A percentile compares a stretch with the other conserved stretches of the same genome.
These are phyloP conservation scores for Brevimyrus niger DNA, from an alignment of 2,113 vertebrate genomes.

Conservation along the genomic window DNA sequence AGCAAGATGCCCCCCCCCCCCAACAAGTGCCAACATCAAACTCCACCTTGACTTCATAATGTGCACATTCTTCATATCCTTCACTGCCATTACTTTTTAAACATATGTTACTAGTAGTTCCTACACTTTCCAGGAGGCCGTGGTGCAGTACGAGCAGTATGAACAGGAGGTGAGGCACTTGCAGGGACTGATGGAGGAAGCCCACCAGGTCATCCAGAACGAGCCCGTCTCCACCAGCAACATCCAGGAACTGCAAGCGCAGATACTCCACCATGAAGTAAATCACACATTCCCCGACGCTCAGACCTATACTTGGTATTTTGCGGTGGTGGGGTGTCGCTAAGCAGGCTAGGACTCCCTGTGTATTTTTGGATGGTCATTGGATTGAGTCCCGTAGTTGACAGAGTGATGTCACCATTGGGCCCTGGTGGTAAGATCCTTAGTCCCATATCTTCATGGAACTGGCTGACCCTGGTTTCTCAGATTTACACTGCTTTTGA, in stretches of 20 bases:
- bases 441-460: neutral
- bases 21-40: neutral
- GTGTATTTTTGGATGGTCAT: neutral
- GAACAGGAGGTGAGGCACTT: slow-evolving; percentile 90
- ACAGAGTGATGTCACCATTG: neutral
- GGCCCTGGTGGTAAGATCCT: neutral
- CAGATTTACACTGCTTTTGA: neutral
- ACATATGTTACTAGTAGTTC: neutral
- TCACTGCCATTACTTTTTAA: neutral
- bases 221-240: slow-evolving; percentile 77
- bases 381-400: neutral
- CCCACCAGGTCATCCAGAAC: slow-evolving; percentile 81
- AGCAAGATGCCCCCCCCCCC: too few species aligned
- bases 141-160: slow-evolving; percentile 91
- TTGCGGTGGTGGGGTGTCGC: neutral
- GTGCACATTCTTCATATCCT: neutral
- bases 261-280: slow-evolving; percentile 91
- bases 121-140: slow-evolving; percentile 71
- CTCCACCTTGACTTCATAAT: neutral
- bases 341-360: neutral
- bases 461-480: neutral
- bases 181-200: slow-evolving; percentile 83
- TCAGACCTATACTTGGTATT: neutral
- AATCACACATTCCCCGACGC: slow-evolving; percentile 14
- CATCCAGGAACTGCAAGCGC: slow-evolving; percentile 86